Conservation (phyloP, 2,888 invertebrate genomes). For the Leptinotarsa haldemani region DNA sequence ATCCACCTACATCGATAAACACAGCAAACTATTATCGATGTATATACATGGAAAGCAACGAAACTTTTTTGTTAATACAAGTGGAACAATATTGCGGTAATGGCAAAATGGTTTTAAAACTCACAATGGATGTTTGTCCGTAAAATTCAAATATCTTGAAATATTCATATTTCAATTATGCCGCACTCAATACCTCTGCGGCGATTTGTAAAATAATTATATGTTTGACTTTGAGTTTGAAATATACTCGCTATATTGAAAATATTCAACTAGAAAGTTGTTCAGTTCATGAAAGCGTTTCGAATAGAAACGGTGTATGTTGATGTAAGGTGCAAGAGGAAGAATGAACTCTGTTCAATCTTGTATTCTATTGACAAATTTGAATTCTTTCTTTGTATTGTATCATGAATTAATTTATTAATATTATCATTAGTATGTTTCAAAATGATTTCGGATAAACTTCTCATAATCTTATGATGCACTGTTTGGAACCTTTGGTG, state of each 20-base stretch:
- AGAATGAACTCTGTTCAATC: too few relatives aligned
- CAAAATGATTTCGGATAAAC: not conserved
- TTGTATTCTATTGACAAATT: too few relatives aligned
- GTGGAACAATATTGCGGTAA: not conserved
- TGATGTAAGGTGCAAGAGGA: too few relatives aligned
- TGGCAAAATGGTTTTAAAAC: not conserved
- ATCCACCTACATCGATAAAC: too few relatives aligned
- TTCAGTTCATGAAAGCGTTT: not conserved
- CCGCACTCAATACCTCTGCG: slow-evolving; percentile 1
- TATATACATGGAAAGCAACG: too few relatives aligned
- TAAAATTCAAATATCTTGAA: slow-evolving; percentile 4
- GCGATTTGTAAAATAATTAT: slow-evolving; percentile 6
- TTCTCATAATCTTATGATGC: too few relatives aligned
- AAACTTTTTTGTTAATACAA: not conserved
- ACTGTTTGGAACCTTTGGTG: too few relatives aligned
- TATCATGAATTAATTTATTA: too few relatives aligned
- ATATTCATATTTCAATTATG: slow-evolving; percentile 25
- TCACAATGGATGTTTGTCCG: slow-evolving; percentile 8
- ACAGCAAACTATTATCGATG: too few relatives aligned
- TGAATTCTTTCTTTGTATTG: too few relatives aligned
- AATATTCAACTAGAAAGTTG: not conserved
- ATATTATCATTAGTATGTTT: too few relatives aligned
- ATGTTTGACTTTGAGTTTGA: slow-evolving; percentile 1
- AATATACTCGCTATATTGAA: not conserved
- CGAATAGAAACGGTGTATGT: not conserved